Conservation (phyloP, 2,797 vertebrate species). For the Sciurus carolinensis region DNA sequence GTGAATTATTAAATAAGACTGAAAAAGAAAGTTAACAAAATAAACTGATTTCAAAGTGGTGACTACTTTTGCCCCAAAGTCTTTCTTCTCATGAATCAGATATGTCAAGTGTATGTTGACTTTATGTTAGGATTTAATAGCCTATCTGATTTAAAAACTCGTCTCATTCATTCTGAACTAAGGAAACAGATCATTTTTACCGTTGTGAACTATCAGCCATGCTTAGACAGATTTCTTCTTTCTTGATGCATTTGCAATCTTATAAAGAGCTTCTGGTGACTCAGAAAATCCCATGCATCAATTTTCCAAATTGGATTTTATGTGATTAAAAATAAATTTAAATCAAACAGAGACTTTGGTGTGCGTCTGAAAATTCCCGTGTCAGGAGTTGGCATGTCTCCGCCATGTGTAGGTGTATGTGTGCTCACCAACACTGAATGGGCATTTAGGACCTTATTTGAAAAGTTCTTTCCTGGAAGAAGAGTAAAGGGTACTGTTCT, state of each 20-base stretch:
- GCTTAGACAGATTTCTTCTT: constrained; percentile 83
- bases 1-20: constrained; percentile 56
- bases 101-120: constrained; percentile 48
- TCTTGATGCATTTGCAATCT: constrained; percentile 81
- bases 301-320: constrained; percentile 82
- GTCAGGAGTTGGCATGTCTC: constrained; percentile 76
- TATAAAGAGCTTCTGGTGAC: constrained; percentile 80
- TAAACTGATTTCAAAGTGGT: constrained; percentile 63
- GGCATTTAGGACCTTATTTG: constrained; percentile 75
- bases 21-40: constrained; percentile 73
- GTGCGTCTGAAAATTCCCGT: constrained; percentile 82
- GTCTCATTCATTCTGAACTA: constrained; percentile 56
- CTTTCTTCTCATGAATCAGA: constrained; percentile 53
- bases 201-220: constrained; percentile 75
- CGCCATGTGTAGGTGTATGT: constrained; percentile 81
- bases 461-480: constrained; percentile 85
- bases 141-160: constrained; percentile 54
- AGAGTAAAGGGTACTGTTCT: constrained; percentile 81
- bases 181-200: constrained; percentile 79
- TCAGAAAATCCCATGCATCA: constrained; percentile 82
- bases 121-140: constrained; percentile 45
- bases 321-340: constrained; percentile 87
- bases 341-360: constrained; percentile 84
- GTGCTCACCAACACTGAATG: constrained; percentile 66
- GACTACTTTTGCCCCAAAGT: not conserved